phyloP scores from a whole-genome alignment of 2,113 vertebrate species.

The Orthonyx spaldingii region DNA sequence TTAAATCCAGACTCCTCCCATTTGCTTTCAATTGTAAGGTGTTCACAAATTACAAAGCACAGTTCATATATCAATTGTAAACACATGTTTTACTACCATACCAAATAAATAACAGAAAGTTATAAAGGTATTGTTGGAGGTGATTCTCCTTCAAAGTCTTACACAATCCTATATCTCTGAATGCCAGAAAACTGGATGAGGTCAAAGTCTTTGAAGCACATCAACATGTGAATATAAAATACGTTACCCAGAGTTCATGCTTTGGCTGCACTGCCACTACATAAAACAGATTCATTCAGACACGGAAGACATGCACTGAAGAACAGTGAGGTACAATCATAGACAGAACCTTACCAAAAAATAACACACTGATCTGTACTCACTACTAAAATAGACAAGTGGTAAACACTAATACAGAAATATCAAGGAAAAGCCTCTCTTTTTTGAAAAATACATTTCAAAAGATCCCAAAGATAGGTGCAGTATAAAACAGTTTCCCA shows the following conservation, averaged over 20 bases:
- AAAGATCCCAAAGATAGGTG: neutral
- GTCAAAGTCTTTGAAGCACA: constrained; percentile 15
- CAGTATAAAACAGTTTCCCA: neutral
- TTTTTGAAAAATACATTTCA: neutral
- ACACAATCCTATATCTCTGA: neutral
- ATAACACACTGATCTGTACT: neutral
- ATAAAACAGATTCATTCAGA: constrained; percentile 19
- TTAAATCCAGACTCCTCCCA: neutral
- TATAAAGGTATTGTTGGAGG: neutral
- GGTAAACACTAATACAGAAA: neutral
- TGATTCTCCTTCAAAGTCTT: neutral
- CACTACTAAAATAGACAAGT: neutral
- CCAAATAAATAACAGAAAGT: neutral
- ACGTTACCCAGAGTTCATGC: neutral
- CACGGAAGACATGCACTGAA: neutral
- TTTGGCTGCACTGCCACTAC: neutral
- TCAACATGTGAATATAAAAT: neutral
- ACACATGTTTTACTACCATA: neutral
- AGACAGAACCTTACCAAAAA: constrained; percentile 8
- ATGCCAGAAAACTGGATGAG: neutral
- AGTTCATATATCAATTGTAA: neutral
- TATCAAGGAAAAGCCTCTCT: neutral
- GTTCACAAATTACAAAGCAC: neutral
- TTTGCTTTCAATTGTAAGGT: neutral
- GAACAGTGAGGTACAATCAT: neutral